phyloP scores from a whole-genome alignment of 2,888 invertebrate genomes.

The Craniophora ligustri region DNA sequence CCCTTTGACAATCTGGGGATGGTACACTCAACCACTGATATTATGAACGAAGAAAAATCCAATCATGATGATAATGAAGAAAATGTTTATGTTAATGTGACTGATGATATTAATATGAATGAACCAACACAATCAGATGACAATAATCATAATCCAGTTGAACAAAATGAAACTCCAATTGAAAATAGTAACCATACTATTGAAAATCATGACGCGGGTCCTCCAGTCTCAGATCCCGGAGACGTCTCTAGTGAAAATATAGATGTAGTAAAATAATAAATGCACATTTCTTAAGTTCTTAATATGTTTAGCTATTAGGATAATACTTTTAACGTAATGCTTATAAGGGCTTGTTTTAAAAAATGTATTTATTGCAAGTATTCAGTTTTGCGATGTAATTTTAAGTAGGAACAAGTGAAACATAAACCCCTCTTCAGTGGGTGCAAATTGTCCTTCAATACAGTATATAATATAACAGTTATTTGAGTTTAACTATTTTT shows the following conservation, averaged over 20 bases:
- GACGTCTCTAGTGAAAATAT: slow-evolving; percentile 19
- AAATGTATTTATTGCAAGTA: slow-evolving; percentile 32
- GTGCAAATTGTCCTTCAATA: slow-evolving; percentile 7
- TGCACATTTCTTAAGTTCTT: slow-evolving; percentile 9
- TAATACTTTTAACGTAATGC: slow-evolving; percentile 17
- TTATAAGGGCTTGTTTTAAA: slow-evolving; percentile 17
- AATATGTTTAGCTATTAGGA: slow-evolving; percentile 17
- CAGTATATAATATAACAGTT: no score
- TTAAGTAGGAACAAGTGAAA: slow-evolving; percentile 10
- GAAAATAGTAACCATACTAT: slow-evolving; percentile 15
- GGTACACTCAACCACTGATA: slow-evolving; percentile 17
- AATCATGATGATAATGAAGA: slow-evolving; percentile 55
- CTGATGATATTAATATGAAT: slow-evolving; percentile 45
- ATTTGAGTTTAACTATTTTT: no score
- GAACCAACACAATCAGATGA: slow-evolving; percentile 26
- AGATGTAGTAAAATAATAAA: slow-evolving; percentile 20
- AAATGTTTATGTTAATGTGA: slow-evolving; percentile 62
- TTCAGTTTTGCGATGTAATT: slow-evolving; percentile 19
- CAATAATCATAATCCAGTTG: slow-evolving; percentile 5
- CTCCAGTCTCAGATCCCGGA: no score
- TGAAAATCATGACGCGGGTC: slow-evolving; percentile 26
- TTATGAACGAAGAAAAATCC: slow-evolving; percentile 20
- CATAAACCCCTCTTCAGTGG: slow-evolving; percentile 5
- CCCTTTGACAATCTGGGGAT: slow-evolving; percentile 18
- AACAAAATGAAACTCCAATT: slow-evolving; percentile 10